A percentile compares a stretch with the other conserved stretches of the same genome.
Evolutionary conservation across 2,113 vertebrate species (phyloP).

Genomic region (Hyperopisus bebe): DNA sequence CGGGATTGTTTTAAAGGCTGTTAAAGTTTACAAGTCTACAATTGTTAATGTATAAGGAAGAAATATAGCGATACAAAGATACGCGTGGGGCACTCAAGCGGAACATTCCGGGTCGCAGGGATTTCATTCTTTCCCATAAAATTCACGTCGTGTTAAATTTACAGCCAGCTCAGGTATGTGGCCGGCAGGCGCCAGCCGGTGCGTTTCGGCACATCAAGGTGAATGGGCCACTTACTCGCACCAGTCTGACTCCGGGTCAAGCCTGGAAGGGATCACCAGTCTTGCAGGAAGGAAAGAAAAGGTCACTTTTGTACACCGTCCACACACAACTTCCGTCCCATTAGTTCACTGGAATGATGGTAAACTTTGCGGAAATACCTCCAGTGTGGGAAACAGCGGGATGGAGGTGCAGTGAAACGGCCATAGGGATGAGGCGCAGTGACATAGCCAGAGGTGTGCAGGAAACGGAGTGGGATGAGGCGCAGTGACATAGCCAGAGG

Average conservation of each 20-base stretch:
- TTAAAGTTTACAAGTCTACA: constrained; percentile 51
- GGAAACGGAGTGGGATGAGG: too few species aligned
- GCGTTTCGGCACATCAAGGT: neutral
- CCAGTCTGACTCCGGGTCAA: neutral
- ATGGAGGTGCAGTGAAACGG: neutral
- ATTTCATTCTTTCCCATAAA: constrained; percentile 41
- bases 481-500: too few species aligned
- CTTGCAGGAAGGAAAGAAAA: constrained; percentile 27
- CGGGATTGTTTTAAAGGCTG: constrained; percentile 45
- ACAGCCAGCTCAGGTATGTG: constrained; percentile 22
- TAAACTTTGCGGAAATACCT: neutral
- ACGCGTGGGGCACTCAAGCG: constrained; percentile 51
- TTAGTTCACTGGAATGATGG: too few species aligned
- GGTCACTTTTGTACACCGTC: neutral
- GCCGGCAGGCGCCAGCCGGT: neutral
- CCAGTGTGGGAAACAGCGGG: neutral
- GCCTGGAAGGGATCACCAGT: constrained; percentile 23
- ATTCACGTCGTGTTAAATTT: constrained; percentile 46
- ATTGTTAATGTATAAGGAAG: constrained; percentile 48
- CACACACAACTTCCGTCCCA: neutral
- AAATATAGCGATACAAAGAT: constrained; percentile 27
- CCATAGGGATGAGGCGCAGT: neutral
- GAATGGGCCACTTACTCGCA: neutral
- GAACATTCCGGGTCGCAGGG: neutral
- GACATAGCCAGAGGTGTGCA: neutral